Base-by-base conservation (phyloP, 2,113 vertebrate genomes). In the Eulacestoma nigropectus region DNA sequence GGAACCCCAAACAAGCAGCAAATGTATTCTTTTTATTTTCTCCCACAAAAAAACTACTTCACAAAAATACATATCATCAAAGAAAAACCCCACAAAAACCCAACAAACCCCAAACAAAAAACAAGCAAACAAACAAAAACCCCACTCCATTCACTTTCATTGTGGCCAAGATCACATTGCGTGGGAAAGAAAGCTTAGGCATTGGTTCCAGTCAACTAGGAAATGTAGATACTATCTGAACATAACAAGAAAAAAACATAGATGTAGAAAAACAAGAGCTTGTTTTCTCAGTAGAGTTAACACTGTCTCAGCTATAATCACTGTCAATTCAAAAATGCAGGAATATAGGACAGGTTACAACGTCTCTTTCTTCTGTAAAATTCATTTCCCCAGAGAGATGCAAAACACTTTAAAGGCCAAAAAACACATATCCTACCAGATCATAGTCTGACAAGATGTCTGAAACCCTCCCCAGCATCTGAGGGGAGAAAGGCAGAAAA, bases 1-100 rank as follows among this genome's bases (percentile, higher is more conserved):
- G 50, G 7, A 77, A 63, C 10, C 4, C 15, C 14, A 53, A 78
- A 79, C 4, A 86, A 74, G 23, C 11, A 89, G 42, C 16, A 86
- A 35, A 57, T 2, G 1, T 13, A 10, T 29, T 42, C 4, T 30
- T 30, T 32, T 23, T 25, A 4, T 6, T 10, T 19, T 9, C 2
- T 7, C 10, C 11, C 5, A 21, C 5, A 10, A 10, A n/a, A 73
- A 2, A 73, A 52, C 16, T 47, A 60, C 14, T 77, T 44, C 27
- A 70, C 27, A 69, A 90, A 84, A 77, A 22, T 8, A 68, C 0
- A 1, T 17, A 35, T 29, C 6, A 63, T 17, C 0, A 30, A 59
- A 62, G 39, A 53, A 50, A 32, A 7, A 30, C 10, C 7, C 19
- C 5, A 17, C 5, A 21, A 59, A 49, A 30, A 23, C 3, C 1